These are phyloP conservation scores for Chouioia cunea DNA, from an alignment of 2,888 invertebrate genomes.

Conservation along the genomic window DNA sequence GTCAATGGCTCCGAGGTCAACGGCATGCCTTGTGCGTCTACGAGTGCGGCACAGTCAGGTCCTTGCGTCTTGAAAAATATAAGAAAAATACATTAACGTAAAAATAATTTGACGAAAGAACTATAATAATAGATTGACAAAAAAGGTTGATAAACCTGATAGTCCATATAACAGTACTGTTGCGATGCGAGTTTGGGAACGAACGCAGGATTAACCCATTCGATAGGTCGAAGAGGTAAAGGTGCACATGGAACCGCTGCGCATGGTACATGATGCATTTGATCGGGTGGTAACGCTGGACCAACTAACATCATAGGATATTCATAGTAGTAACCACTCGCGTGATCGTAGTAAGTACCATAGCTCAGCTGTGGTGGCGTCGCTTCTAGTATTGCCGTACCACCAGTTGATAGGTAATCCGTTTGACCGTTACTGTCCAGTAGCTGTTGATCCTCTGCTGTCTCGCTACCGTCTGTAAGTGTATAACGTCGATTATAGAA, in stretches of 20 bases:
- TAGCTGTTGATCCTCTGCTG: conserved; percentile 65
- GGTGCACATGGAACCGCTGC: conserved; percentile 68
- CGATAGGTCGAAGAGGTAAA: conserved; percentile 69
- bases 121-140: no score
- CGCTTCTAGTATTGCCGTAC: no score
- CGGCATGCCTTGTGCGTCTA: conserved; percentile 53
- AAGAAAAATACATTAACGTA: neutral
- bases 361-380: conserved; percentile 57
- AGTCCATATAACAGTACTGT: conserved; percentile 62
- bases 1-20: conserved; percentile 36
- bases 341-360: conserved; percentile 64
- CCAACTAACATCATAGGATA: conserved; percentile 67
- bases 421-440: conserved; percentile 53
- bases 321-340: conserved; percentile 65
- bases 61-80: conserved; percentile 52
- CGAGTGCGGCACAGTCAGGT: conserved; percentile 55
- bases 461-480: conserved; percentile 64
- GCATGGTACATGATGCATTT: conserved; percentile 58
- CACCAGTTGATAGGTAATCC: neutral
- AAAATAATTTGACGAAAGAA: no score
- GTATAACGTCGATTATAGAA: no score
- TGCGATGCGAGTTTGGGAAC: conserved; percentile 61
- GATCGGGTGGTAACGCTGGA: conserved; percentile 61
- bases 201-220: conserved; percentile 69
- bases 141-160: no score